Evolutionary conservation across 1,140 invertebrate species (phyloP).

Genomic region (Drosophila prosaltans): DNA sequence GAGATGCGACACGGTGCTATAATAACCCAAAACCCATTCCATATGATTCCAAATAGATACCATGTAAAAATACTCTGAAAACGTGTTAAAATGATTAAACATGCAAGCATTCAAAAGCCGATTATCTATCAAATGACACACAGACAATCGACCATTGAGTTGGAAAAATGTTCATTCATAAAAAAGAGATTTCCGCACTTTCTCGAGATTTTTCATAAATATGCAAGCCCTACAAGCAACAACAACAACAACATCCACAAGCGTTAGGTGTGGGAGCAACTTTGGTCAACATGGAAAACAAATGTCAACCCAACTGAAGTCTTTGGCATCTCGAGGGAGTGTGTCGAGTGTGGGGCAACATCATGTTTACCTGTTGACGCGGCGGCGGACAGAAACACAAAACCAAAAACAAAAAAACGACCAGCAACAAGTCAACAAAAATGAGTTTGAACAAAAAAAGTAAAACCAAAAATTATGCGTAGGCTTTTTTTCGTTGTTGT

Average conservation of each 20-base stretch:
- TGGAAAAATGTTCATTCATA: conserved; percentile 65
- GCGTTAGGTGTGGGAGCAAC: conserved; percentile 47
- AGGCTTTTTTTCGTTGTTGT: conserved; percentile 57
- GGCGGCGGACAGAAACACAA: conserved; percentile 31
- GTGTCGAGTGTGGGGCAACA: conserved; percentile 44
- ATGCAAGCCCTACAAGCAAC: conserved; percentile 34
- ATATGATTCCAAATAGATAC: neutral
- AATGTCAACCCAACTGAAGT: conserved; percentile 64
- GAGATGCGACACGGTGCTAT: neutral
- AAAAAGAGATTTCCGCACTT: conserved; percentile 64
- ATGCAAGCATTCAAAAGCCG: conserved; percentile 45
- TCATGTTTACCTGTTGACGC: conserved; percentile 72
- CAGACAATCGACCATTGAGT: conserved; percentile 42
- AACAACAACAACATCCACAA: conserved; percentile 9
- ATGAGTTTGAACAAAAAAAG: conserved; percentile 51
- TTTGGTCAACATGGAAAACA: conserved; percentile 61
- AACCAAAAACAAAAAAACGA: conserved; percentile 35
- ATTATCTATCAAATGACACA: conserved; percentile 70
- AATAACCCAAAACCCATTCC: conserved; percentile 11
- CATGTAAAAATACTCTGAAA: neutral
- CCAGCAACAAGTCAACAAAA: conserved; percentile 71
- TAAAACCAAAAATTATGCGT: conserved; percentile 51
- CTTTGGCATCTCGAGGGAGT: conserved; percentile 38
- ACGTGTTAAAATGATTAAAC: conserved; percentile 56
- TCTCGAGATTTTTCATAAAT: conserved; percentile 57